These are phyloP conservation scores for Paraescarpia echinospica DNA, from an alignment of 1,140 invertebrate genomes.

Conservation along the genomic window DNA sequence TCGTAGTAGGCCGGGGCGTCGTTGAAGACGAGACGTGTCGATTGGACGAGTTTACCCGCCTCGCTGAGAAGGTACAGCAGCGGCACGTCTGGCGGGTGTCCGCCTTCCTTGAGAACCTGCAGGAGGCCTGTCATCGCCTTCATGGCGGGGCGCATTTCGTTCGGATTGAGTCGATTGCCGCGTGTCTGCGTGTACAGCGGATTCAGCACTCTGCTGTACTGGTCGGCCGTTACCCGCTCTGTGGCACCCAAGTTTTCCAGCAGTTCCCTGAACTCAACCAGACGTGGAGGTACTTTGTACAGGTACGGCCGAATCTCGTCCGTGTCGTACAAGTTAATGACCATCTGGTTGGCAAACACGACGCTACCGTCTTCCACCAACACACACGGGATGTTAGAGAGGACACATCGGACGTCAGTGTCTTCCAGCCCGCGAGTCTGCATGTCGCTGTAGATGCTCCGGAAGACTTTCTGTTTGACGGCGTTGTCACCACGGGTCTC, in stretches of 20 bases:
- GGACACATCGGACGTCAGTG: not conserved
- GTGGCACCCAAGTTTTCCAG: constrained; percentile 40
- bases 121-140: constrained; percentile 38
- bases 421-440: not conserved
- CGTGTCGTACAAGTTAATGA: constrained; percentile 31
- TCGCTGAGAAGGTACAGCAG: constrained; percentile 9
- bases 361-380: constrained; percentile 29
- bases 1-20: constrained; percentile 31
- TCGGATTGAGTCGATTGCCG: constrained; percentile 35
- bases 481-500: not conserved
- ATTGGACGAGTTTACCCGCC: constrained; percentile 20
- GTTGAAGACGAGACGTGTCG: constrained; percentile 28
- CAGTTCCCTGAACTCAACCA: constrained; percentile 34
- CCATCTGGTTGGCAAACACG: constrained; percentile 33
- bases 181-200: constrained; percentile 18
- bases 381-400: constrained; percentile 20
- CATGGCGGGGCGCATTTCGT: constrained; percentile 33
- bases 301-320: constrained; percentile 40
- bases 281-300: constrained; percentile 35
- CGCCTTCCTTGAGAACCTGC: not conserved
- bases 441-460: not conserved
- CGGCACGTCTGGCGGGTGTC: not conserved
- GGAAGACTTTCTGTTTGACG: not conserved
- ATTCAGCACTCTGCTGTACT: constrained; percentile 36
- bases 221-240: constrained; percentile 27